A percentile compares a stretch with the other conserved stretches of the same genome.
These are phyloP conservation scores for Hepsetus odoe DNA, from an alignment of 2,113 vertebrate genomes.

Conservation along the genomic window DNA sequence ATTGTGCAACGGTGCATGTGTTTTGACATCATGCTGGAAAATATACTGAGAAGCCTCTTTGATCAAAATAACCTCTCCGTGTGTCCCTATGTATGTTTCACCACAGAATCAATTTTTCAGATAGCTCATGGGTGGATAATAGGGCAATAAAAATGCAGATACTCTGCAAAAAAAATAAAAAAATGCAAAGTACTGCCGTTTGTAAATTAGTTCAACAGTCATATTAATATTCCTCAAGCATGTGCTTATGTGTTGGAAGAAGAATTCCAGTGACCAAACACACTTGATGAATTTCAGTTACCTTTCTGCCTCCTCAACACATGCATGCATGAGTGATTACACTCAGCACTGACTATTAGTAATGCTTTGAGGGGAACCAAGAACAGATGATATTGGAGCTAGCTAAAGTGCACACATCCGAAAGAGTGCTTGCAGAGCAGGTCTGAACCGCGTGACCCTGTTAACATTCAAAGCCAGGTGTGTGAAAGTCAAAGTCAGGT, in stretches of 20 bases:
- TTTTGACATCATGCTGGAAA: constrained; percentile 32
- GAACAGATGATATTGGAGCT: background rate
- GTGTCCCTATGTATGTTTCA: constrained; percentile 22
- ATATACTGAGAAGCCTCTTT: constrained; percentile 30
- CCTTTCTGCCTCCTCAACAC: constrained; percentile 44
- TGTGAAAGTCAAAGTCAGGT: constrained; percentile 58
- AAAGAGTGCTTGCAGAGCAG: no score
- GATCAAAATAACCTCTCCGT: constrained; percentile 45
- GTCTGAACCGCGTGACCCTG: background rate
- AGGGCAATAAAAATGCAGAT: constrained; percentile 1
- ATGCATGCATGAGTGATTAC: background rate
- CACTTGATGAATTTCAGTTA: constrained; percentile 73
- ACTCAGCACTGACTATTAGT: background rate
- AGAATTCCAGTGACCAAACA: constrained; percentile 71
- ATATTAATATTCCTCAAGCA: constrained; percentile 73
- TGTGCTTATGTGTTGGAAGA: constrained; percentile 65
- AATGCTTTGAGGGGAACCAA: background rate
- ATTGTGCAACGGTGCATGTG: background rate
- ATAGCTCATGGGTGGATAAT: constrained; percentile 45
- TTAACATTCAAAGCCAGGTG: constrained; percentile 73
- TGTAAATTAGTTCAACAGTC: constrained; percentile 61
- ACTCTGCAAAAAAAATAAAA: constrained; percentile 53
- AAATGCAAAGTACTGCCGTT: constrained; percentile 64
- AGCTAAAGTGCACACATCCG: no score
- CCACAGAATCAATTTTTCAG: constrained; percentile 35